phyloP scores from a whole-genome alignment of 2,797 vertebrate genomes.

The Miopithecus talapoin region DNA sequence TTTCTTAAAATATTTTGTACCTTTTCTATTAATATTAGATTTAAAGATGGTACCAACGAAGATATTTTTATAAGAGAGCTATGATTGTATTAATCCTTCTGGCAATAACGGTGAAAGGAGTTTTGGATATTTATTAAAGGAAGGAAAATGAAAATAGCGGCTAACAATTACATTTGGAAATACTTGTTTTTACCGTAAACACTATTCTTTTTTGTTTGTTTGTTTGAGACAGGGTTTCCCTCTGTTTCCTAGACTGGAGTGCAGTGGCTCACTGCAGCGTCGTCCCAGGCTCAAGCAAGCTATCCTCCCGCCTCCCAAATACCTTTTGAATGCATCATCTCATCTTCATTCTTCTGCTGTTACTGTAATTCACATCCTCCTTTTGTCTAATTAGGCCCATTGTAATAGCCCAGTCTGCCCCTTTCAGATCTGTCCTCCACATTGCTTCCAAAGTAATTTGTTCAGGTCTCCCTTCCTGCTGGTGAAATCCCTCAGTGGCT shows the following conservation, averaged over 20 bases:
- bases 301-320: not conserved
- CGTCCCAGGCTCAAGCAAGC: not conserved
- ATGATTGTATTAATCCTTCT: not conserved
- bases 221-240: not conserved
- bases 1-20: conserved; percentile 33
- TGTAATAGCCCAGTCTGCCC: not conserved
- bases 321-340: not conserved
- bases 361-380: not conserved
- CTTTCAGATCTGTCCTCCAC: not conserved
- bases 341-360: not conserved
- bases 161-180: not conserved
- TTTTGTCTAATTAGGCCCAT: not conserved
- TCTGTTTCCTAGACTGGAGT: not conserved
- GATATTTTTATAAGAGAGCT: conserved; percentile 16
- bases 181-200: conserved; percentile 26
- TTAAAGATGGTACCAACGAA: conserved; percentile 14
- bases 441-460: not conserved
- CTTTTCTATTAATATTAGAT: not conserved
- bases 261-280: not conserved
- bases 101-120: conserved; percentile 14
- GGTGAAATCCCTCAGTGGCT: not conserved
- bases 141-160: not conserved
- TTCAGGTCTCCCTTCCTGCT: not conserved
- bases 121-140: conserved; percentile 15
- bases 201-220: not conserved